Conservation (phyloP, 53 echinoderm and acorn worm genomes). For the Stichopus horrens region DNA sequence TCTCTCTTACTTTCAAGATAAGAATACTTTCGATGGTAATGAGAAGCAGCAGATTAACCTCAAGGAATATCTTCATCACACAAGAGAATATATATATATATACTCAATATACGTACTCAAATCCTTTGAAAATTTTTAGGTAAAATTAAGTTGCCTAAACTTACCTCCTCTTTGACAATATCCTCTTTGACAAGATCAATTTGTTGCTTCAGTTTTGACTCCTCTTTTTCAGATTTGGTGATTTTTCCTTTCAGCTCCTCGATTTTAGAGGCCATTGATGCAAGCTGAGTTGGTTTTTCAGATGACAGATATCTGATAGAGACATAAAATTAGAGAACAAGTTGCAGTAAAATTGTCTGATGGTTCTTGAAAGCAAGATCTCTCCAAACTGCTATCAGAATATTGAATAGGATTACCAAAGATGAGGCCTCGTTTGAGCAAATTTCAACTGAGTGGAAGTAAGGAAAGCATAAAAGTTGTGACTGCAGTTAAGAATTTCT, state of each 20-base stretch:
- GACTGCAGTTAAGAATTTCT: no score
- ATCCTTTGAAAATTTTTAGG: no score
- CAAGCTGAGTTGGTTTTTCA: constrained; percentile 56
- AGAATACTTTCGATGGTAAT: no score
- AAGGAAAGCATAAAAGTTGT: no score
- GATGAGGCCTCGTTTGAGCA: no score
- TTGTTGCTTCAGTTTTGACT: constrained; percentile 45
- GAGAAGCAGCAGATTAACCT: no score
- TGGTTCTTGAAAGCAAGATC: not conserved
- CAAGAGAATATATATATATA: no score
- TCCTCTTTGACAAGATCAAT: constrained; percentile 71
- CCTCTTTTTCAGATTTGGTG: constrained; percentile 32
- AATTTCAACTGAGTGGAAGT: no score
- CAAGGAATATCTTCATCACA: no score
- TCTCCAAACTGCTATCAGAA: not conserved
- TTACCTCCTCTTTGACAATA: constrained; percentile 69
- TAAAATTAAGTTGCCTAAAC: not conserved
- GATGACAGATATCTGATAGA: constrained; percentile 54
- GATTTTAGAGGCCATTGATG: constrained; percentile 45
- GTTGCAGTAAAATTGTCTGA: not conserved
- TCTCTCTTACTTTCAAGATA: no score
- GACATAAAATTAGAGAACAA: not conserved
- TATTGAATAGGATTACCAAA: not conserved
- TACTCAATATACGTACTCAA: no score
- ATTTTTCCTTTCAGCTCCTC: constrained; percentile 39